Evolutionary conservation across 2,797 vertebrate genomes (phyloP), one percentile per base, ranked within the genome.

Genomic region (Novumbra hubbsi): DNA sequence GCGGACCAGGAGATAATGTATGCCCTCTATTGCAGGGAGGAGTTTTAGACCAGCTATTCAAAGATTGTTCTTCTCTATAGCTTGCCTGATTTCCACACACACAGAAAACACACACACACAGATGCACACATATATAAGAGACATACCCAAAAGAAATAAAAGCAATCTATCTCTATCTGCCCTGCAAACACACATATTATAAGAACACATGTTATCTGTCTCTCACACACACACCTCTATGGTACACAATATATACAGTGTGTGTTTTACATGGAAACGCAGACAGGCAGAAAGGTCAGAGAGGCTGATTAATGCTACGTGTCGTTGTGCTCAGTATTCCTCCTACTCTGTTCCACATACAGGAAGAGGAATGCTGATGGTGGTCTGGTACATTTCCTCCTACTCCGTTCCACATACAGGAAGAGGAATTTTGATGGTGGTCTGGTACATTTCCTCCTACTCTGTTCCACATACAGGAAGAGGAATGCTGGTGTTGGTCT

Each of bases 1-100:
- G 81, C 0, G 80, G 89, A 79, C 78, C 32, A 0, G 65, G 79
- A 85, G 87, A 89, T 90, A 92, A 91, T 89, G 88, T 89, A 90
- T 87, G 86, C 80, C 89, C 88, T 88, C 86, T 85, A 88, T 87
- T 84, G 83, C 81, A 82, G 85, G 66, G 69, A 72, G 66, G 69
- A 68, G 68, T 74, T 70, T 48, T 34, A 73, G 70, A 64, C 69
- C 69, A 73, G 72, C 73, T 72, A 77, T 77, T 77, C 76, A 77
- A 70, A 75, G 79, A 72, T 30, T 12, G 12, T 60, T 67, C 14
- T 52, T 27, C 65, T 70, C 48, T 77, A 24, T 71, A 73, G 52
- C 73, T 71, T 64, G 34, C n/a, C 34, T 27, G 55, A 63, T 70
- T 48, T 17, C 17, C 21, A 38, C 67, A 49, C 19, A 49, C 67